Evolutionary conservation across 2,113 vertebrate species (phyloP).

Genomic region (Ia io): DNA sequence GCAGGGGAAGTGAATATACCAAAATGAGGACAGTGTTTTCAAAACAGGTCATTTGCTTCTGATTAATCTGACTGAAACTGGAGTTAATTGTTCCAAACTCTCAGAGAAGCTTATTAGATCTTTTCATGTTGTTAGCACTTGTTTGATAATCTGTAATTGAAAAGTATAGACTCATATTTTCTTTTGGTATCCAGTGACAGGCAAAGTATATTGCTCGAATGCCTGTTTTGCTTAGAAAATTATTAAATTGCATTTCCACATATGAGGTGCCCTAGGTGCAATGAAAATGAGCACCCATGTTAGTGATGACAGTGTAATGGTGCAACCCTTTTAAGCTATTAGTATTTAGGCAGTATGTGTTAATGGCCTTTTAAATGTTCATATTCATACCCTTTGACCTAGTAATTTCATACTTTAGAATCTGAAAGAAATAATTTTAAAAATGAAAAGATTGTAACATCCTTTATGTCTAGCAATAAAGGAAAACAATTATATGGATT

Average conservation of each 20-base stretch:
- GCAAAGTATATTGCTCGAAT: background rate
- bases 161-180: background rate
- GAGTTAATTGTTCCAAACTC: conserved; percentile 1
- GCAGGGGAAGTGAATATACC: background rate
- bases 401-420: background rate
- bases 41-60: conserved; percentile 4
- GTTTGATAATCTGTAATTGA: background rate
- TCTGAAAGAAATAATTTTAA: background rate
- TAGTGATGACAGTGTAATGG: background rate
- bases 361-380: background rate
- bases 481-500: background rate
- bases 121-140: conserved; percentile 2
- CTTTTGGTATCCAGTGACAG: conserved; percentile 6
- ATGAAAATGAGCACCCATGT: background rate
- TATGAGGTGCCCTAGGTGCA: background rate
- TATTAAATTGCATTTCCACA: conserved; percentile 20
- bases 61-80: conserved; percentile 19
- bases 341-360: background rate
- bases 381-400: background rate
- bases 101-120: background rate
- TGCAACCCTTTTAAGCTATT: background rate
- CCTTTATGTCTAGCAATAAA: background rate
- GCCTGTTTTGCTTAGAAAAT: background rate
- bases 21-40: background rate
- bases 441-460: conserved; percentile 8